A percentile compares a stretch with the other conserved stretches of the same genome.
Evolutionary conservation across 2,113 vertebrate species (phyloP).

Genomic region (Chloropsis cyanopogon): DNA sequence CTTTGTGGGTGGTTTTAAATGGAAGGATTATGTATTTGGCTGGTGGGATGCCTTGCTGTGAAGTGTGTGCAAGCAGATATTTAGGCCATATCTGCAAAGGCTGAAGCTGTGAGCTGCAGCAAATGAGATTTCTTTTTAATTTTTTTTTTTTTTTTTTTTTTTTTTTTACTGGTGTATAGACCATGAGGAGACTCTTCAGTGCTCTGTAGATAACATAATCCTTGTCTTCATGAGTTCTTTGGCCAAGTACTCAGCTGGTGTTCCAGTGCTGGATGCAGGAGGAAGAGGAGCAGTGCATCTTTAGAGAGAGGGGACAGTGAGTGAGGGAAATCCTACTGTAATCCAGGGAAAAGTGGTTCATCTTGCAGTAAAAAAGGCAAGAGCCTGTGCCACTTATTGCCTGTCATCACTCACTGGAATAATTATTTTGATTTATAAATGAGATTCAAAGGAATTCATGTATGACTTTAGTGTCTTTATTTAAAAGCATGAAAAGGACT

Average conservation of each 20-base stretch:
- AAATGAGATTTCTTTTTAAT: not conserved
- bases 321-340: not conserved
- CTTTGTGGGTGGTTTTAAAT: not conserved
- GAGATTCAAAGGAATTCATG: not conserved
- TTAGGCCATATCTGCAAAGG: not conserved
- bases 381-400: not conserved
- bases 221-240: not conserved
- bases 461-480: not conserved
- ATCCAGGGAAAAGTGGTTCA: not conserved
- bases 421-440: conserved; percentile 1
- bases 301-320: not conserved
- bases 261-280: not conserved
- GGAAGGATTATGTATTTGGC: not conserved
- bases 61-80: not conserved
- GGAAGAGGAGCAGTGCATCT: not conserved
- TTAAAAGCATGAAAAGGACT: not conserved
- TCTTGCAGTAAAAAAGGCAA: not conserved
- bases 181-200: not conserved
- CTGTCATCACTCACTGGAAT: not conserved
- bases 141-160: not conserved
- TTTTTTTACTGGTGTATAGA: not conserved
- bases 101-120: conserved; percentile 4
- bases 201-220: not conserved
- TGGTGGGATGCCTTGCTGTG: conserved; percentile 35
- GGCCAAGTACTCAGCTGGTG: not conserved